Conservation (phyloP, 2,113 vertebrate species). For the Nothoprocta perdicaria region DNA sequence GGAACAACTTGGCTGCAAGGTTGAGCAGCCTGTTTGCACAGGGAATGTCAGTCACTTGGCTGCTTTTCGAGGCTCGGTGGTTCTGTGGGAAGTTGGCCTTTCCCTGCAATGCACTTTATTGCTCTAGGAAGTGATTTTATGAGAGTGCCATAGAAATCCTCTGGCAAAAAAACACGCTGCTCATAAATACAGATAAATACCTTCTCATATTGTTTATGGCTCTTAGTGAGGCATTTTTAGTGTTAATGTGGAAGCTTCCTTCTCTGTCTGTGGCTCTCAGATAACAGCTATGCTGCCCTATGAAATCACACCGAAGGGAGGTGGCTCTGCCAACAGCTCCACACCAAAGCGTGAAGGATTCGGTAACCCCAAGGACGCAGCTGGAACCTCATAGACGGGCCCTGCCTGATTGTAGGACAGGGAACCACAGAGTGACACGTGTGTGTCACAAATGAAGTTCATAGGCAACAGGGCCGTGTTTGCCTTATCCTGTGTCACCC, state of each 20-base stretch:
- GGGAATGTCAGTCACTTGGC: background rate
- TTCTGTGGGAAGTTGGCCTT: background rate
- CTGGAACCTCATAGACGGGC: background rate
- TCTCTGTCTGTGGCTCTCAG: background rate
- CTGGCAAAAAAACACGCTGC: background rate
- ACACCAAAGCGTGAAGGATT: background rate
- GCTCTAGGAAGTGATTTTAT: background rate
- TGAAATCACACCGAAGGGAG: background rate
- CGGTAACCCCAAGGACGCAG: no score
- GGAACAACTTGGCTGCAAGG: background rate
- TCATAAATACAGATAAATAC: background rate
- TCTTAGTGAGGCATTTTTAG: accelerated
- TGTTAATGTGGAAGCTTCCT: background rate
- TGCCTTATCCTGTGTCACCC: background rate
- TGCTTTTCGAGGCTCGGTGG: background rate
- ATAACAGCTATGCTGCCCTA: accelerated
- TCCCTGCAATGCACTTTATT: background rate
- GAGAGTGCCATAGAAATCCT: background rate
- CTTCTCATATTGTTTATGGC: accelerated
- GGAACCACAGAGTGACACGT: background rate
- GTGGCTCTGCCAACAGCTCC: background rate
- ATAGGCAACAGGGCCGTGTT: accelerated
- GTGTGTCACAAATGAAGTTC: background rate
- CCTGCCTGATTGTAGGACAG: background rate
- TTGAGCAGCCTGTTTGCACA: background rate